These are phyloP conservation scores for Crepidodera aurea DNA, from an alignment of 2,888 invertebrate genomes.

Conservation along the genomic window DNA sequence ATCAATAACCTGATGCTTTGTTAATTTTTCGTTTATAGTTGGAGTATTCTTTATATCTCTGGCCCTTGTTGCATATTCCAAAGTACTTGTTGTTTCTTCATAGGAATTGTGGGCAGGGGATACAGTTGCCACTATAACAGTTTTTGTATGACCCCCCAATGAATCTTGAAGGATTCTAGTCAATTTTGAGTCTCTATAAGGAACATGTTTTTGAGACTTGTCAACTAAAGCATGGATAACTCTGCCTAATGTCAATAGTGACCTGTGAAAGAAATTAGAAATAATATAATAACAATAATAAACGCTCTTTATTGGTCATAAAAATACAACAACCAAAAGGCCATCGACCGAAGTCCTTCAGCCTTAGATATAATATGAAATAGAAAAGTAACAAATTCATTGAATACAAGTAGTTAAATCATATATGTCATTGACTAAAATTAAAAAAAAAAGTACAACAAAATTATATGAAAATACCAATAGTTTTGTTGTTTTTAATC, in stretches of 20 bases:
- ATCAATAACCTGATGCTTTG: constrained; percentile 89
- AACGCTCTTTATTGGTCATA: too few species aligned
- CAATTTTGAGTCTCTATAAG: constrained; percentile 96
- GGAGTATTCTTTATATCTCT: constrained; percentile 94
- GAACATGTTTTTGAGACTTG: constrained; percentile 85
- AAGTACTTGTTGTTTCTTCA: constrained; percentile 93
- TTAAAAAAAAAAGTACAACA: too few species aligned
- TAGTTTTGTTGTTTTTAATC: too few species aligned
- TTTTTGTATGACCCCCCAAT: constrained; percentile 95
- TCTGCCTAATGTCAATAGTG: constrained; percentile 82
- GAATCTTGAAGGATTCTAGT: constrained; percentile 96
- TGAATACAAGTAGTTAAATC: too few species aligned
- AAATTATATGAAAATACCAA: too few species aligned
- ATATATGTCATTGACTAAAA: too few species aligned
- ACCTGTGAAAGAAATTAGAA: constrained; percentile 65
- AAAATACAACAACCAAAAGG: too few species aligned
- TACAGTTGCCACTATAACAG: constrained; percentile 95
- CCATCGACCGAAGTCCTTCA: too few species aligned
- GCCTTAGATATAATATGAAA: too few species aligned
- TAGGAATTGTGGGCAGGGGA: constrained; percentile 87
- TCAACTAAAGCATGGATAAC: constrained; percentile 96
- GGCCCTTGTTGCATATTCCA: constrained; percentile 95
- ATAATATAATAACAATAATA: neutral
- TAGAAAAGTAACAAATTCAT: too few species aligned
- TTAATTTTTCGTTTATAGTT: constrained; percentile 90